These are phyloP conservation scores for Esox lucius DNA, from an alignment of 2,797 vertebrate genomes.

Conservation along the genomic window DNA sequence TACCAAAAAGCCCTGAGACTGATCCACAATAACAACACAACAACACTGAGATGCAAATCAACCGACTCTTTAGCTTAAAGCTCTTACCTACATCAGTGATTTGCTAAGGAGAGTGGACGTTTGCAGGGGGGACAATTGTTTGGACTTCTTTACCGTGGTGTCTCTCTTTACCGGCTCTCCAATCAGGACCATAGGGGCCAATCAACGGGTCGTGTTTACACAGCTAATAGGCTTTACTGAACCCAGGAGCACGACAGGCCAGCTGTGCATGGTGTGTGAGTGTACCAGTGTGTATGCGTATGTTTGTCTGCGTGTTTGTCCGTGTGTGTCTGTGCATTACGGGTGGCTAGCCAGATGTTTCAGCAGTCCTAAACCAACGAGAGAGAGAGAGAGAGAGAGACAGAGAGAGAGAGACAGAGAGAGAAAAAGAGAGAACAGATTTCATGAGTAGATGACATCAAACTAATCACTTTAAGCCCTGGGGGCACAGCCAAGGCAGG, in stretches of 20 bases:
- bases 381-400: neutral
- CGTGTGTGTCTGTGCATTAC: too few relatives aligned
- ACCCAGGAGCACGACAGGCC: constrained; percentile 1
- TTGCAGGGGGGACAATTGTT: too few relatives aligned
- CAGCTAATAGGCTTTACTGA: neutral
- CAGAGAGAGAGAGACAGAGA: neutral
- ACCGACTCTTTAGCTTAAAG: neutral
- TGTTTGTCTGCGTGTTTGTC: constrained; percentile 3
- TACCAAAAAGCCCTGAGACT: constrained; percentile 11
- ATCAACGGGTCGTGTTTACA: neutral
- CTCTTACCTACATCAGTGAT: neutral
- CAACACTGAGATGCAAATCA: neutral
- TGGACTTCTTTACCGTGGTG: neutral
- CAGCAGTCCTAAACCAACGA: neutral
- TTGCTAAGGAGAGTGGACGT: neutral
- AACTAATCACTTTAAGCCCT: constrained; percentile 29
- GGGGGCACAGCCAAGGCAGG: neutral
- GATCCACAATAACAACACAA: constrained; percentile 23
- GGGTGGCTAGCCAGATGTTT: neutral
- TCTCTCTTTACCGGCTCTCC: neutral
- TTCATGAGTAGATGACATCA: constrained; percentile 3
- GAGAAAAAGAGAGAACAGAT: neutral
- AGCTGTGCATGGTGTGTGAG: constrained; percentile 5
- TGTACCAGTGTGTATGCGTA: constrained; percentile 8
- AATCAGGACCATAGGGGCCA: neutral